Evolutionary conservation across 2,113 vertebrate genomes (phyloP).

Genomic region (Scatophagus argus): DNA sequence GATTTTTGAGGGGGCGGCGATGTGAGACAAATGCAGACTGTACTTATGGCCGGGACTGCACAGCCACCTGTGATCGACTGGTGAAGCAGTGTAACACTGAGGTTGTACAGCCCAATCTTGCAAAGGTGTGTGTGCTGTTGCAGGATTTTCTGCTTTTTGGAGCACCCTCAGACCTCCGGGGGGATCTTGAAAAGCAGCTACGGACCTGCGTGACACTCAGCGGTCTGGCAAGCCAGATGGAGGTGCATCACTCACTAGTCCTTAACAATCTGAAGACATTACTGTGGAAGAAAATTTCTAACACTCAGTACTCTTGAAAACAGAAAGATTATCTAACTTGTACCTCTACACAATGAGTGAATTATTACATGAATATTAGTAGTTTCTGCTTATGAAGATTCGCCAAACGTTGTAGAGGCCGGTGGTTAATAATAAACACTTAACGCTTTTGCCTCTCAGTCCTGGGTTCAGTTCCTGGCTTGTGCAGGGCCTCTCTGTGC

Average conservation of each 20-base stretch:
- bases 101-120: conserved; percentile 94
- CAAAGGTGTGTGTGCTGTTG: conserved; percentile 92
- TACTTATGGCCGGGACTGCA: conserved; percentile 92
- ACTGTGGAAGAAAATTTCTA: conserved; percentile 96
- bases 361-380: background rate
- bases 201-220: conserved; percentile 95
- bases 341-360: background rate
- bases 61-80: conserved; percentile 91
- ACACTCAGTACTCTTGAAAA: conserved; percentile 93
- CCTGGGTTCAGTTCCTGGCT: too few relatives aligned
- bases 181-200: conserved; percentile 93
- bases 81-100: conserved; percentile 94
- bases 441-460: too few relatives aligned
- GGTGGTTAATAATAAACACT: conserved; percentile 20
- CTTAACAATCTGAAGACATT: conserved; percentile 97
- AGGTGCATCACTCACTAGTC: conserved; percentile 95
- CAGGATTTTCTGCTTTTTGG: conserved; percentile 93
- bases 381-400: conserved; percentile 14
- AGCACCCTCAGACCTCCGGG: conserved; percentile 85
- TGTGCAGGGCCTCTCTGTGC: too few relatives aligned
- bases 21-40: conserved; percentile 94
- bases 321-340: background rate
- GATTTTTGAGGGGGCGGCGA: conserved; percentile 89
- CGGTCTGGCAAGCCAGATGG: conserved; percentile 95
- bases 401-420: conserved; percentile 23